Evolutionary conservation across 1,140 invertebrate species (phyloP).

Genomic region (Drosophila guanche): DNA sequence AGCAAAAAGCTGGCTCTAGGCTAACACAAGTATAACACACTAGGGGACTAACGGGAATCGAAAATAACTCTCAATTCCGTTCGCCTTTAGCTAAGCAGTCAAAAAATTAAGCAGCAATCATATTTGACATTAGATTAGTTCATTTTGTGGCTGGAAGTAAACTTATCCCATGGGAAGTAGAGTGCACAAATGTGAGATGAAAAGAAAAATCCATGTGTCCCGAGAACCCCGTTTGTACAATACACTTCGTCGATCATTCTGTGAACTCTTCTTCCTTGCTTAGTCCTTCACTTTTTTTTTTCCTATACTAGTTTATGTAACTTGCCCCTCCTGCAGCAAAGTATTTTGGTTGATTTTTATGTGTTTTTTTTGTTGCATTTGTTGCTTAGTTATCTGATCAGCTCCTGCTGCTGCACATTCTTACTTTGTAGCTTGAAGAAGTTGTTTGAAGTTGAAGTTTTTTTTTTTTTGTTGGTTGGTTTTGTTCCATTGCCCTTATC

Average conservation of each 20-base stretch:
- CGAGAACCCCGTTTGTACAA: conserved; percentile 54
- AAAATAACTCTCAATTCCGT: conserved; percentile 40
- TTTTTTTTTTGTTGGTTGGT: conserved; percentile 4
- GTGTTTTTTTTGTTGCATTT: conserved; percentile 66
- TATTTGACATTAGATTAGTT: conserved; percentile 51
- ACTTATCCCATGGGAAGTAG: conserved; percentile 37
- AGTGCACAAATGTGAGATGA: conserved; percentile 31
- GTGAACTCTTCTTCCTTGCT: conserved; percentile 5
- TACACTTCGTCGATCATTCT: conserved; percentile 28
- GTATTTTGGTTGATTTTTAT: conserved; percentile 33
- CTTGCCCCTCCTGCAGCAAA: conserved; percentile 52
- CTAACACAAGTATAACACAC: conserved; percentile 41
- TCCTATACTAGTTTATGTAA: conserved; percentile 4
- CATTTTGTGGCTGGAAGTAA: conserved; percentile 71
- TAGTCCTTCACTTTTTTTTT: not conserved
- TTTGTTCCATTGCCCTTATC: conserved; percentile 70
- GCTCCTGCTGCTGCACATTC: conserved; percentile 3
- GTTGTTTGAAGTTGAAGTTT: conserved; percentile 48
- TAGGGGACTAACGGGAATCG: conserved; percentile 32
- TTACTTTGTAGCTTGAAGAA: conserved; percentile 58
- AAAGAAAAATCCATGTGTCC: conserved; percentile 20
- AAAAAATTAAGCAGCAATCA: conserved; percentile 61
- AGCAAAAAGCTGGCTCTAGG: conserved; percentile 55
- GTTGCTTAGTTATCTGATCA: conserved; percentile 62
- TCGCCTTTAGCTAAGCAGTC: conserved; percentile 33